A percentile compares a stretch with the other conserved stretches of the same genome.
Evolutionary conservation across 1,140 invertebrate species (phyloP).

Genomic region (Spodoptera frugiperda): DNA sequence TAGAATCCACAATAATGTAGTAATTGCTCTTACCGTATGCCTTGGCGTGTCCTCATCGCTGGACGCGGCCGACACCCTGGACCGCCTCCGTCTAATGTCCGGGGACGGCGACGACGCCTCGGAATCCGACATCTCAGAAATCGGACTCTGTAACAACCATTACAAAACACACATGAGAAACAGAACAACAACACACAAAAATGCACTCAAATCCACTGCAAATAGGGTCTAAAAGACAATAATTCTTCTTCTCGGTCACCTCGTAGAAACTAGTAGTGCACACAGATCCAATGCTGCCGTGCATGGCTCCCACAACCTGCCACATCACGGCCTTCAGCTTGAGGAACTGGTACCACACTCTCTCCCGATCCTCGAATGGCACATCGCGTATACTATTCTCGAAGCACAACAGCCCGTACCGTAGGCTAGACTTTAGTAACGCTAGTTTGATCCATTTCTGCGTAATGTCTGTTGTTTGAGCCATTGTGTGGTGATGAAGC

Average conservation of each 20-base stretch:
- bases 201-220: no score
- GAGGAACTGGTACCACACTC: slow-evolving; percentile 59
- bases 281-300: slow-evolving; percentile 63
- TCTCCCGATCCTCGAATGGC: slow-evolving; percentile 51
- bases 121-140: slow-evolving; percentile 80
- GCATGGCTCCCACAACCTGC: slow-evolving; percentile 68
- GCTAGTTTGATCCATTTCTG: slow-evolving; percentile 76
- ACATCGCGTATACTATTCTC: slow-evolving; percentile 53
- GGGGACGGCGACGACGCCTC: slow-evolving; percentile 80
- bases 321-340: slow-evolving; percentile 69
- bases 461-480: slow-evolving; percentile 50
- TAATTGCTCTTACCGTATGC: slow-evolving; percentile 64
- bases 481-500: slow-evolving; percentile 55
- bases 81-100: slow-evolving; percentile 66
- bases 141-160: slow-evolving; percentile 71
- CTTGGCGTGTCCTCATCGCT: slow-evolving; percentile 79
- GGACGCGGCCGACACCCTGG: slow-evolving; percentile 71
- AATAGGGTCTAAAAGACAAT: neutral
- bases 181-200: no score
- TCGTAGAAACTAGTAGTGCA: slow-evolving; percentile 33
- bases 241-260: slow-evolving; percentile 45
- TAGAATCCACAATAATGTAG: no score
- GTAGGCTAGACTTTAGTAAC: slow-evolving; percentile 63
- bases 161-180: neutral
- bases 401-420: slow-evolving; percentile 57